Conservation (phyloP, 1,140 invertebrate species). For the Bombus haemorrhoidalis region DNA sequence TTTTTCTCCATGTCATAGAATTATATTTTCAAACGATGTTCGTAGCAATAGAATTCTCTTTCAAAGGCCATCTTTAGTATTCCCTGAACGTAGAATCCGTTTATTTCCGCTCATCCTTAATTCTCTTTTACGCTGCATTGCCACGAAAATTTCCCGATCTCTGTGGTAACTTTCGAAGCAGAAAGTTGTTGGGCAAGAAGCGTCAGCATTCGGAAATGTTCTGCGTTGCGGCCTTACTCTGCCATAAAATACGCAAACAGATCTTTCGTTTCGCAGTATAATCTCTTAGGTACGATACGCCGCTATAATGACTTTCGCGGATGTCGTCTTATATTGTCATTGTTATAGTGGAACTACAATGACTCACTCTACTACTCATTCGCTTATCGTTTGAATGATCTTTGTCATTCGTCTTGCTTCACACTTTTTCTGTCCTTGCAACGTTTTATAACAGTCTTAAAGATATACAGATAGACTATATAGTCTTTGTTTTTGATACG, state of each 20-base stretch:
- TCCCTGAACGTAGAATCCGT: neutral
- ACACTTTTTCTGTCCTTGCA: too few relatives aligned
- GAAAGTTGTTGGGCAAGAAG: slow-evolving; percentile 32
- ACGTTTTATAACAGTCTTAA: too few relatives aligned
- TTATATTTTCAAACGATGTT: neutral
- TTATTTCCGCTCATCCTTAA: neutral
- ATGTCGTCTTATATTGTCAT: too few relatives aligned
- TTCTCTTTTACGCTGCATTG: neutral
- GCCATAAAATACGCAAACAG: slow-evolving; percentile 33
- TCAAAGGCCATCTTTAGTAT: neutral
- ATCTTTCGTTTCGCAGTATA: slow-evolving; percentile 6
- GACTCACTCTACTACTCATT: too few relatives aligned
- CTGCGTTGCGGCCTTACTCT: neutral
- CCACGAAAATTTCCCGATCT: neutral
- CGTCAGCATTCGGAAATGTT: neutral
- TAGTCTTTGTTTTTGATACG: too few relatives aligned
- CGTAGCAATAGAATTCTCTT: neutral
- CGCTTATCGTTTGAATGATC: too few relatives aligned
- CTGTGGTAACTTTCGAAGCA: neutral
- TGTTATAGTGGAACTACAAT: too few relatives aligned
- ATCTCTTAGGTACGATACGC: too few relatives aligned
- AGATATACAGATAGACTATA: too few relatives aligned
- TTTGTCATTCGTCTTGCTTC: too few relatives aligned
- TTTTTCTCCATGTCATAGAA: neutral
- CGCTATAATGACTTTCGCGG: too few relatives aligned